Conservation (phyloP, 1,140 invertebrate genomes). For the Hylaeus anthracinus region DNA sequence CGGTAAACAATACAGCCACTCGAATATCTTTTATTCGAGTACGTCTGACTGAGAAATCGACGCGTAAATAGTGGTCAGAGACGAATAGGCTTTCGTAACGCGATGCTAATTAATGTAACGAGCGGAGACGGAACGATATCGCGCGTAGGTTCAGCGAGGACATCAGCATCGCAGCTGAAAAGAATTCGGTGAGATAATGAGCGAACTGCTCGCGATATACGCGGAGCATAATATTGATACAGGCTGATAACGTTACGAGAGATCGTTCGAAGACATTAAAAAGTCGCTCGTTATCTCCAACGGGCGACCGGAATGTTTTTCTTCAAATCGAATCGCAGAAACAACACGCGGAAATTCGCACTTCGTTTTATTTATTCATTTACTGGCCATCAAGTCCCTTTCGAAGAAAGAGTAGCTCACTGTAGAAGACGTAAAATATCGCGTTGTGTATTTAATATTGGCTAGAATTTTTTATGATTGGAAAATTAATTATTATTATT, state of each 20-base stretch:
- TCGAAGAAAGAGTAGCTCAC: too few species aligned
- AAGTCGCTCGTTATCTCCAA: neutral
- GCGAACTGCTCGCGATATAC: conserved; percentile 36
- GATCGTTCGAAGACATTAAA: conserved; percentile 17
- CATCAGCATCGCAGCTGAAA: neutral
- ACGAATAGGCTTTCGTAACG: neutral
- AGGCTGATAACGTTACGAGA: conserved; percentile 45
- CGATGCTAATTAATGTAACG: neutral
- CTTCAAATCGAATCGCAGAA: neutral
- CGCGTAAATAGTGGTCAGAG: neutral
- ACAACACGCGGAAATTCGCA: neutral
- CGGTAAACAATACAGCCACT: too few species aligned
- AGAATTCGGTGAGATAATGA: conserved; percentile 52
- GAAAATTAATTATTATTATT: too few species aligned
- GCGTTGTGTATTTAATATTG: too few species aligned
- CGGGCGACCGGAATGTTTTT: neutral
- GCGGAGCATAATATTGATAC: conserved; percentile 55
- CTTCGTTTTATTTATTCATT: too few species aligned
- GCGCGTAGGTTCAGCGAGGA: neutral
- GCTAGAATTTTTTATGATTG: too few species aligned
- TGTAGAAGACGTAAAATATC: too few species aligned
- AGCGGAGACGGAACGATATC: conserved; percentile 1
- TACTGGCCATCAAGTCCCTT: too few species aligned
- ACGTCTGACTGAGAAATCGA: neutral
- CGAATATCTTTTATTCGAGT: neutral